Base-by-base conservation (phyloP, 2,888 invertebrate genomes). In the Megaustenia siamemsis region DNA sequence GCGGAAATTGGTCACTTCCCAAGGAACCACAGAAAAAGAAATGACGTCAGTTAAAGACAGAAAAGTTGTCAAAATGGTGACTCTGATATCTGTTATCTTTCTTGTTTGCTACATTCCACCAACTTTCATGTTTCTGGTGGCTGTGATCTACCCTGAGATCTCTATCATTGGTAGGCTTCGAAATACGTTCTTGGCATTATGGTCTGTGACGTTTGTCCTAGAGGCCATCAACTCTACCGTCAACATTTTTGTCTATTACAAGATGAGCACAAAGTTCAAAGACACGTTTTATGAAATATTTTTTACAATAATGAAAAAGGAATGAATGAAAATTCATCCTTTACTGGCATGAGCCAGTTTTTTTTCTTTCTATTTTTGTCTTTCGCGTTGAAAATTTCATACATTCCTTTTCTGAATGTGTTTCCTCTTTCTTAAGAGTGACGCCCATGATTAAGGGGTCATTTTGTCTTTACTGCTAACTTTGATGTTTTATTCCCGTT, bases 201-300 rank as follows among this genome's bases (percentile, higher is more conserved):
- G 66, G 78, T 78, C 78, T 3, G 1, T 78, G 0, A 28, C 66
- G n/a, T 60, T 78, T 21, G 15, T 78, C 45, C 43, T 45, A 32
- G 78, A 78, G 63, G 63, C 78, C 18, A 43, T 78, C 28, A 78
- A 78, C 21, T 56, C 78, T 15, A 73, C 49, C 32, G 49, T 73
- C 32, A 73, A 49, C 43, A 73, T 73, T 32, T 15, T 73, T 49
- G 6, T 73, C 18, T 73, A 32, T 35, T 73, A 49, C 73, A 45
- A 32, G 32, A 73, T 73, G 73, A 73, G 49, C 15, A 28, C 73
- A 32, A 73, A 18, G 18, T 73, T 32, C 49, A 18, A 49, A 32
- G 15, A 18, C 18, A 49, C 73, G 2, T 49, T 73, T 32, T 12
- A 32, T 4, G 3, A 73, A 18, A 4, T 73, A 35, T 73, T 73